Evolutionary conservation across 2,113 vertebrate genomes (phyloP), one percentile per base, ranked within the genome.

Genomic region (Centropristis striata): DNA sequence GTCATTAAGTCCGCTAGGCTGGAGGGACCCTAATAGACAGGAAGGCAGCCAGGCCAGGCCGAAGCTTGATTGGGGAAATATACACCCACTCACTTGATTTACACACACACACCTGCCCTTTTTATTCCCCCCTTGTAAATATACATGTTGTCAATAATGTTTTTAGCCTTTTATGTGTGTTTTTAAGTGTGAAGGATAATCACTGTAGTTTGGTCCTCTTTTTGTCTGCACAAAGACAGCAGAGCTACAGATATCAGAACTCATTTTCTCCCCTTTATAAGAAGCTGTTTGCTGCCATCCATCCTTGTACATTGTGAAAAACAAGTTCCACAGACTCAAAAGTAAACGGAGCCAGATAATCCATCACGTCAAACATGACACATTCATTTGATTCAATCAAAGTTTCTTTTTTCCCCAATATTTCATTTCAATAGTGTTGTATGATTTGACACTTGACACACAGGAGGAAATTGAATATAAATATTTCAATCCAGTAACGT

Each of bases 1-100:
- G 47, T 75, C 49, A 78, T 85, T 81, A 85, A 71, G 59, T 81
- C 11, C 4, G 46, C 54, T 47, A 51, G 46, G 49, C 73, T 83
- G 59, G 25, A 83, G 55, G 47, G 53, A 6, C n/a, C 50, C 18
- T 77, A 68, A 74, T 75, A 68, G 76, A 76, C 49, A 57, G 75
- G 81, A 71, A 64, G 28, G n/a, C 37, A 46, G 54, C 60, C 25
- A 78, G n/a, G 46, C 21, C 53, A 75, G 42, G 37, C 18, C 57
- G 25, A 44, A 9, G 49, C 16, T 78, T 65, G 71, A 73, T 49
- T 64, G 41, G 72, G 75, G 57, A 79, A 87, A 79, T 51, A 71
- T 77, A 76, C 50, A 64, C 55, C 67, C 12, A 73, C 47, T 47
- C 5, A 0, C 39, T 9, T 9, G 10, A 18, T 25, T 15, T 2